Evolutionary conservation across 2,888 invertebrate species (phyloP), one percentile per base, ranked within the genome.

Genomic region (Ditylenchus weischeri): DNA sequence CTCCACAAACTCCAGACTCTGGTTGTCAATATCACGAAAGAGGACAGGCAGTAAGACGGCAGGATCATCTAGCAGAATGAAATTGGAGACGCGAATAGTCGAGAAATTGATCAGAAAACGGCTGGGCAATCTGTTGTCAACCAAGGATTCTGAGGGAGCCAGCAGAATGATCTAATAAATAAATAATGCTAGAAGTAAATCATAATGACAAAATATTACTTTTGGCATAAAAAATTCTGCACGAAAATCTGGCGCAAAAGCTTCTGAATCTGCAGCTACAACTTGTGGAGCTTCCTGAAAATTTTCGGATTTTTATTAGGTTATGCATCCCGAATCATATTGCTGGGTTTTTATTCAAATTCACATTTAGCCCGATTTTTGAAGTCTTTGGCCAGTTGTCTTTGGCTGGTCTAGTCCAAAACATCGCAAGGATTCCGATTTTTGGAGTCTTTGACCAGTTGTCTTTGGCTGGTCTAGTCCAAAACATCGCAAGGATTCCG

Each of bases 201-300:
- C n/a, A n/a, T n/a, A n/a, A n/a, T 60, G 18, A 15, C 2, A 63
- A 62, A 63, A 63, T 64, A 13, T 15, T 84, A 92, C 91, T 86
- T 91, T 90, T 35, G 94, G 93, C 89, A 94, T 90, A 78, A 96
- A 90, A 58, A 92, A 90, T 86, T 95, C 93, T 69, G 93, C 86
- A 83, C 91, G 89, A 36, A 68, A 64, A 38, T 67, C 59, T 23
- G 61, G 15, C 18, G 43, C 29, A 62, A 15, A 71, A 21, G 13
- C 62, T 36, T 43, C 38, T 57, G 36, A 59, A 15, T 36, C 19
- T 10, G 19, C 43, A 21, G 64, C 50, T 51, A 13, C 54, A 11
- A 50, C 51, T 67, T 64, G 64, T 67, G 71, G 62, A n/a, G 59
- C 57, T 43, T 67, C 74, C 65, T 73, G 62, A 47, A 75, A 51